Evolutionary conservation across 2,888 invertebrate genomes (phyloP).

Genomic region (Alloplasta piceator): DNA sequence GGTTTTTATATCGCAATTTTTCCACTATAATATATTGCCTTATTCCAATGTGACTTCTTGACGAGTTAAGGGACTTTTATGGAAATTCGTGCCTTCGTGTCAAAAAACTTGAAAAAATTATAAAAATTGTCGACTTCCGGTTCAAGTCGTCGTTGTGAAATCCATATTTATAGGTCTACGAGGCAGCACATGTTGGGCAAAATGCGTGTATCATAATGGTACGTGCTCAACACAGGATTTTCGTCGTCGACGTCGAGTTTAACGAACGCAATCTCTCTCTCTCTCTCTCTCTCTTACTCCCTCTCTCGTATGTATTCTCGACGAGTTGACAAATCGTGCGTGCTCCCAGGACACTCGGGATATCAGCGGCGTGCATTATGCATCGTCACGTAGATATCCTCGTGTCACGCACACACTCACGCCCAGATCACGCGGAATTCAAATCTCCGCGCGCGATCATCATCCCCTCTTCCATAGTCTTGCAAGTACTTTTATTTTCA

Average conservation of each 20-base stretch:
- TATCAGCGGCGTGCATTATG: constrained; percentile 74
- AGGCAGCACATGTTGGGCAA: background rate
- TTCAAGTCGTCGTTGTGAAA: background rate
- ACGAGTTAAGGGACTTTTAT: too few species aligned
- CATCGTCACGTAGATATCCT: constrained; percentile 73
- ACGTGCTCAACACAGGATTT: constrained; percentile 13
- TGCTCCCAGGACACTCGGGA: constrained; percentile 67
- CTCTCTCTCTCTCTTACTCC: constrained; percentile 11
- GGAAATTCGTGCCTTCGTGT: too few species aligned
- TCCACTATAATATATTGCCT: too few species aligned
- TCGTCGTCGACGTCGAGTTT: constrained; percentile 41
- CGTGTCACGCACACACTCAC: constrained; percentile 70
- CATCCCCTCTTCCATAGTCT: constrained; percentile 11
- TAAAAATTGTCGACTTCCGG: constrained; percentile 53
- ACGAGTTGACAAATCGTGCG: constrained; percentile 72
- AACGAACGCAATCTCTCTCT: constrained; percentile 49
- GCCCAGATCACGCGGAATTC: constrained; percentile 71
- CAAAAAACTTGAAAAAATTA: too few species aligned
- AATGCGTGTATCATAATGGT: constrained; percentile 9
- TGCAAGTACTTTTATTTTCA: background rate
- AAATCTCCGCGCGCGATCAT: constrained; percentile 51
- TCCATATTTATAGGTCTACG: background rate
- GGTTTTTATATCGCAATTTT: too few species aligned
- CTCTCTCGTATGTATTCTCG: constrained; percentile 35
- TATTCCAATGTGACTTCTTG: too few species aligned